phyloP scores from a whole-genome alignment of 2,113 vertebrate genomes.

The Aphyosemion australe region DNA sequence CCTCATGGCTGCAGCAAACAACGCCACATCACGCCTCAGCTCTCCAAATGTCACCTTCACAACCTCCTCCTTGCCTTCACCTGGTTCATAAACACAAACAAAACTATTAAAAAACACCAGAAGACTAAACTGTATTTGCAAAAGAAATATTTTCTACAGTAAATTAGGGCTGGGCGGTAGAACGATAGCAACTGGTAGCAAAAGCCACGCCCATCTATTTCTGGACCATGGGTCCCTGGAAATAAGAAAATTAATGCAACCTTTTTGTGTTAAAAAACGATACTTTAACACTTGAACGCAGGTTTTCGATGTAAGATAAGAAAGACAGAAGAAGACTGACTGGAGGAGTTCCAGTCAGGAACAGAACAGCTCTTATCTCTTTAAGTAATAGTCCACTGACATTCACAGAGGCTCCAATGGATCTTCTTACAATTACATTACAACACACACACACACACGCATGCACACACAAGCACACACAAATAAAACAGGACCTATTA shows the following conservation, averaged over 20 bases:
- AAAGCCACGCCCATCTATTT: too few relatives aligned
- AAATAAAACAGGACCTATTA: constrained; percentile 42
- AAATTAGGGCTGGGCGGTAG: too few relatives aligned
- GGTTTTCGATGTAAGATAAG: neutral
- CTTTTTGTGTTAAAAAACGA: neutral
- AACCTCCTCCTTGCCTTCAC: constrained; percentile 91
- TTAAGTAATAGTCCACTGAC: constrained; percentile 51
- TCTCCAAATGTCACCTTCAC: constrained; percentile 91
- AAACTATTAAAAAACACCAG: neutral
- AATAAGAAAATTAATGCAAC: too few relatives aligned
- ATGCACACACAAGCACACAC: neutral
- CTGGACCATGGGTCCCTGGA: too few relatives aligned
- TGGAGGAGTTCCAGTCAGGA: constrained; percentile 1
- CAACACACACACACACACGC: neutral
- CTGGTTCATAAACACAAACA: constrained; percentile 64
- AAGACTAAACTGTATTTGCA: too few relatives aligned
- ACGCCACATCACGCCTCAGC: constrained; percentile 85
- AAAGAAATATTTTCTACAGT: too few relatives aligned
- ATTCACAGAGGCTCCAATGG: constrained; percentile 25
- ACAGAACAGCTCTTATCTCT: constrained; percentile 26
- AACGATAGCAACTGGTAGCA: too few relatives aligned
- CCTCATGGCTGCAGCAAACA: constrained; percentile 94
- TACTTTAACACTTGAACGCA: neutral
- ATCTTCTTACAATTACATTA: constrained; percentile 56
- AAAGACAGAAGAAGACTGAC: neutral